Percentiles rank a stretch among this genome's conserved stretches.
Conservation (phyloP, 2,113 vertebrate genomes). For the Dendropsophus ebraccatus region DNA sequence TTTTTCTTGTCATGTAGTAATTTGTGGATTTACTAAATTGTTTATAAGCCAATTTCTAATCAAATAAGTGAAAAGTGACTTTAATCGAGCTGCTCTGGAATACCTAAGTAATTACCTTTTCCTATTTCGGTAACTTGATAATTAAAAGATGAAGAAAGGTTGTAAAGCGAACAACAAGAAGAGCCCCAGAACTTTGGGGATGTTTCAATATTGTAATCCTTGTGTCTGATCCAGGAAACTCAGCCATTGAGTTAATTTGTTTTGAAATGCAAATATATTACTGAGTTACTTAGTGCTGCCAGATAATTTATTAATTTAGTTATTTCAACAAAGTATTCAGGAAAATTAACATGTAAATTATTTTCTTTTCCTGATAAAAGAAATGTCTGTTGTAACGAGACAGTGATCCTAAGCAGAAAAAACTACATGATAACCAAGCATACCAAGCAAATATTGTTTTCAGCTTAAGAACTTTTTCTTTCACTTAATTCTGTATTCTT, state of each 20-base stretch:
- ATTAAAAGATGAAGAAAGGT: slow-evolving; percentile 52
- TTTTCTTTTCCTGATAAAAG: slow-evolving; percentile 38
- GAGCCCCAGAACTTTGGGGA: slow-evolving; percentile 23
- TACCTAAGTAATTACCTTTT: slow-evolving; percentile 46
- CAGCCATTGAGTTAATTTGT: slow-evolving; percentile 47
- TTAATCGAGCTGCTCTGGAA: slow-evolving; percentile 13
- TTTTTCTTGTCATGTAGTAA: background rate
- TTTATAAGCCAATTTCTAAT: slow-evolving; percentile 32
- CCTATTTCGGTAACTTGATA: slow-evolving; percentile 15
- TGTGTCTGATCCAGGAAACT: slow-evolving; percentile 32
- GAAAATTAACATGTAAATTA: slow-evolving; percentile 55
- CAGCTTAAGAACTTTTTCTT: slow-evolving; percentile 26
- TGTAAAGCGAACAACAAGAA: slow-evolving; percentile 26
- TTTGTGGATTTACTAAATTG: slow-evolving; percentile 4
- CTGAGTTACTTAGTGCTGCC: slow-evolving; percentile 38
- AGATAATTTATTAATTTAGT: slow-evolving; percentile 54
- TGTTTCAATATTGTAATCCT: slow-evolving; percentile 41
- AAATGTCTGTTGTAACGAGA: slow-evolving; percentile 22
- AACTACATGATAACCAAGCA: slow-evolving; percentile 28
- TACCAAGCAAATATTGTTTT: slow-evolving; percentile 35
- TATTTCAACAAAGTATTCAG: slow-evolving; percentile 45
- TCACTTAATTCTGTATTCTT: background rate
- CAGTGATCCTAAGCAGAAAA: slow-evolving; percentile 44
- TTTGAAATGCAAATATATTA: slow-evolving; percentile 57
- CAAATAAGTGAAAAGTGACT: slow-evolving; percentile 15